A percentile compares a stretch with the other conserved stretches of the same genome.
Conservation (phyloP, 2,888 invertebrate genomes). For the Agrenia bidenticulata region DNA sequence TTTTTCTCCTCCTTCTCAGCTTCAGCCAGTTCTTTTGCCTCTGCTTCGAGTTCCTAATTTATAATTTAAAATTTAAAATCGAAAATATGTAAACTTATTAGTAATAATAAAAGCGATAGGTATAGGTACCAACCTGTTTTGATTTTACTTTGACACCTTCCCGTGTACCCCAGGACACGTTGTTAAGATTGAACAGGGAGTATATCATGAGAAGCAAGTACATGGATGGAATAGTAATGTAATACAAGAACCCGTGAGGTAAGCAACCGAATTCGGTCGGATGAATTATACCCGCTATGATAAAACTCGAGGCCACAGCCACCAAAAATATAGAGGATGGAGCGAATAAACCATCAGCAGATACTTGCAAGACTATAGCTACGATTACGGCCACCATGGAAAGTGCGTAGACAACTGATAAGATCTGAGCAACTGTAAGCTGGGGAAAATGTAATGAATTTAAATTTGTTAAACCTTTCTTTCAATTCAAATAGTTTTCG, state of each 20-base stretch:
- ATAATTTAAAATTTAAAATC: too few species aligned
- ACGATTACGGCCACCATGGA: conserved; percentile 85
- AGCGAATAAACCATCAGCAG: conserved; percentile 74
- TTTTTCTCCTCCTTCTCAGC: conserved; percentile 56
- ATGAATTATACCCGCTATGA: conserved; percentile 66
- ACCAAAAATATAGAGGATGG: conserved; percentile 83
- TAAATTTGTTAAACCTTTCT: background rate
- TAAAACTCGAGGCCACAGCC: conserved; percentile 67
- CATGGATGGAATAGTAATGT: conserved; percentile 91
- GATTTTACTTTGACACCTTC: conserved; percentile 60
- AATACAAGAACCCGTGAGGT: conserved; percentile 75
- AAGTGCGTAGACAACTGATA: conserved; percentile 76
- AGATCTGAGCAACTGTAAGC: conserved; percentile 71
- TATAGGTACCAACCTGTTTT: conserved; percentile 56
- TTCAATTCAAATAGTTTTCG: conserved; percentile 42
- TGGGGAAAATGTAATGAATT: too few species aligned
- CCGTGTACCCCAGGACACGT: conserved; percentile 91
- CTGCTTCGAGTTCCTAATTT: conserved; percentile 55
- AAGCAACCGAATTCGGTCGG: conserved; percentile 77
- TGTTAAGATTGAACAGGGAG: conserved; percentile 88
- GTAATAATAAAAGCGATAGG: background rate
- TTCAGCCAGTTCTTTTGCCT: conserved; percentile 55
- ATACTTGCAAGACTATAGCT: conserved; percentile 75
- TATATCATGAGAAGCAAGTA: conserved; percentile 89
- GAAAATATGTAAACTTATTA: background rate